Evolutionary conservation across 2,888 invertebrate species (phyloP), one percentile per base, ranked within the genome.

Genomic region (Chrysolina haemoptera): DNA sequence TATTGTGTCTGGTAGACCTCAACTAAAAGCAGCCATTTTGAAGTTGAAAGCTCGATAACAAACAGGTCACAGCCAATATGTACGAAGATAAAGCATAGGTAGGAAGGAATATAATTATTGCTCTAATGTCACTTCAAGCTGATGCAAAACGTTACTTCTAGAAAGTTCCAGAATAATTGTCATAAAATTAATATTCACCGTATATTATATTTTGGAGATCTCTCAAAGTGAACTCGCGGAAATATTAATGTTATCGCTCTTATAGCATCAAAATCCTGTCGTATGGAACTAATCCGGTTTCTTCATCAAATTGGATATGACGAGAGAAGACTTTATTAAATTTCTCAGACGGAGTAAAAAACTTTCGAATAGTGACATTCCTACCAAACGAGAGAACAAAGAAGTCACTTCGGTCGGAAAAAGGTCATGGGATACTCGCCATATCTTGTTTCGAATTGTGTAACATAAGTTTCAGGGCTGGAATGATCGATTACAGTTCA

Each of bases 241-340:
- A 5, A 27, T 27, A 59, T 59, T 59, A 22, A 20, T 48, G 20
- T 59, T 22, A 59, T 27, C n/a, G 22, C 16, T 59, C 5, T 59
- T 27, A 27, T 27, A 59, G 22, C 59, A 27, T 59, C 27, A 27
- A 22, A 59, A 27, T 59, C 59, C 5, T 27, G 59, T 0, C n/a
- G 59, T 53, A 20, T 22, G n/a, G 27, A 59, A 59, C 59, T 27
- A 59, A 59, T 59, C 27, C 59, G 27, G 8, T 59, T 59, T 27
- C 59, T 27, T n/a, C 27, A 59, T 27, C 27, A 27, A 59, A 59
- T 59, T 14, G 59, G 27, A 14, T 59, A 27, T 27, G 27, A 59
- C 59, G 27, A 59, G 59, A 12, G n/a, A 59, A 0, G 27, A n/a
- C 59, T 59, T 59, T 22, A 59, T 59, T 59, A 27, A 59, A 59